Conservation (phyloP, 2,888 invertebrate genomes). For the Mellilla xanthometata region DNA sequence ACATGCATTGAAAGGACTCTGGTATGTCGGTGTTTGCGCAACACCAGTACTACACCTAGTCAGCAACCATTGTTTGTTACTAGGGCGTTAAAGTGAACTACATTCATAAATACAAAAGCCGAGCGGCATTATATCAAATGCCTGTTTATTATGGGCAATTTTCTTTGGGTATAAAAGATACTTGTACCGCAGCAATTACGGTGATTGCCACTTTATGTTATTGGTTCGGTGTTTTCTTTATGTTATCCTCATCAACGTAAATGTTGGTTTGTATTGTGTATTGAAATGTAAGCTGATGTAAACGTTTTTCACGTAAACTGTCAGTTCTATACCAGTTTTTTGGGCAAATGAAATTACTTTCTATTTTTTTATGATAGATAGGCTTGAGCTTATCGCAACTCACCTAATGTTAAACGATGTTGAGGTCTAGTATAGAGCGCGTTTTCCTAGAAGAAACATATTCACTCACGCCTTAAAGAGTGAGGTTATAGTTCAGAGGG, state of each 20-base stretch:
- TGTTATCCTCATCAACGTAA: conserved; percentile 4
- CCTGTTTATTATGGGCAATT: conserved; percentile 19
- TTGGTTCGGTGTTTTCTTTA: conserved; percentile 1
- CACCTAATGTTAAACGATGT: too few species aligned
- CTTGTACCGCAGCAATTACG: conserved; percentile 17
- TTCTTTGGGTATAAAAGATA: conserved; percentile 20
- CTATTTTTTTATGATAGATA: too few species aligned
- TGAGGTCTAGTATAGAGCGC: too few species aligned
- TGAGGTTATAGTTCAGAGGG: too few species aligned
- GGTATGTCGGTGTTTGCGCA: conserved; percentile 17
- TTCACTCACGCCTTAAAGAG: too few species aligned
- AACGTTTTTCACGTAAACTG: too few species aligned
- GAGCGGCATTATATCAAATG: conserved; percentile 17
- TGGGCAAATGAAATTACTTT: too few species aligned
- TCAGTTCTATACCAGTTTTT: too few species aligned
- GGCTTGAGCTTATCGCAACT: too few species aligned
- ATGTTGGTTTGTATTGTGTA: too few species aligned
- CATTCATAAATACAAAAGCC: conserved; percentile 10
- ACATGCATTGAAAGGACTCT: conserved; percentile 18
- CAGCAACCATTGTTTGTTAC: conserved; percentile 11
- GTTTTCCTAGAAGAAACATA: too few species aligned
- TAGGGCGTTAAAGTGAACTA: conserved; percentile 9
- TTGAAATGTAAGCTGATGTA: too few species aligned
- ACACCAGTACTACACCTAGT: conserved; percentile 4
- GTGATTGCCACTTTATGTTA: conserved; percentile 21